A percentile compares a stretch with the other conserved stretches of the same genome.
These are phyloP conservation scores for Apistogramma diplotaenia DNA, from an alignment of 2,113 vertebrate genomes.

Conservation along the genomic window DNA sequence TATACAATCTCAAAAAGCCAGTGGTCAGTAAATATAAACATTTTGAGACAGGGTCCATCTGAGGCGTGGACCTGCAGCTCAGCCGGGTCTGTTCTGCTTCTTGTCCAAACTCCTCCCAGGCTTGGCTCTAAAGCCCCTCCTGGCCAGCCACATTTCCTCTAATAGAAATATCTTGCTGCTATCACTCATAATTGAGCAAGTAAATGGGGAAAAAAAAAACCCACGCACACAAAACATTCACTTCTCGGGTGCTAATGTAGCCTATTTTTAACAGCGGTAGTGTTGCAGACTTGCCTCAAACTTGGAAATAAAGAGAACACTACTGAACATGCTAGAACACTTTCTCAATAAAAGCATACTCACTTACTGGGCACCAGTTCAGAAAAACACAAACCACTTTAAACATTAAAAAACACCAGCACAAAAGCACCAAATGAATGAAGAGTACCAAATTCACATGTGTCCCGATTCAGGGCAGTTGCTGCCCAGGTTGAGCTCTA, in stretches of 20 bases:
- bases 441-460: background rate
- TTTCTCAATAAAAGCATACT: background rate
- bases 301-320: background rate
- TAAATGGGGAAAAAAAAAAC: background rate
- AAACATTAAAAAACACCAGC: background rate
- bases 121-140: constrained; percentile 1
- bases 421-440: background rate
- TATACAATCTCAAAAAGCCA: background rate
- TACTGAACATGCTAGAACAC: background rate
- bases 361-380: background rate
- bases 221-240: background rate
- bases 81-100: background rate
- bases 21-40: background rate
- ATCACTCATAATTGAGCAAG: constrained; percentile 28
- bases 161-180: constrained; percentile 47
- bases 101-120: constrained; percentile 15
- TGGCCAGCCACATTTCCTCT: constrained; percentile 46
- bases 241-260: background rate
- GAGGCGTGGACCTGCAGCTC: background rate
- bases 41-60: background rate
- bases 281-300: background rate
- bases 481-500: background rate
- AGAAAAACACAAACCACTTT: background rate
- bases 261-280: constrained; percentile 6
- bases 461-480: background rate